These are phyloP conservation scores for Anoplophora glabripennis DNA, from an alignment of 1,140 invertebrate genomes.

Conservation along the genomic window DNA sequence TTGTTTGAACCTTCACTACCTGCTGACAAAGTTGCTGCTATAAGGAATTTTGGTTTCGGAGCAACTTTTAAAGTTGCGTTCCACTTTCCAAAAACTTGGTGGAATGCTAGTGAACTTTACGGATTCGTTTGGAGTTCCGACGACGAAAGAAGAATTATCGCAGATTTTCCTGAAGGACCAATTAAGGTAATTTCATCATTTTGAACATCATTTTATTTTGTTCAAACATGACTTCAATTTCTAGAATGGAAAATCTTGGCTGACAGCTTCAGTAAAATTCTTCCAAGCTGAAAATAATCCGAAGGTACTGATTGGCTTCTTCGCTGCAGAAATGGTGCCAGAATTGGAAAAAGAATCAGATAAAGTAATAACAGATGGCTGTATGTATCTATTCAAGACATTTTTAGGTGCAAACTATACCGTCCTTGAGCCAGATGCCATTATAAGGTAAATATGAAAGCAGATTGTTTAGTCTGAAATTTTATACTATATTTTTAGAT, in stretches of 20 bases:
- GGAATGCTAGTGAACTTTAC: conserved; percentile 51
- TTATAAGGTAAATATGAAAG: conserved; percentile 35
- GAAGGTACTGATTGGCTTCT: conserved; percentile 56
- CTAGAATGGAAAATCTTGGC: not conserved
- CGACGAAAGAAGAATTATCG: conserved; percentile 40
- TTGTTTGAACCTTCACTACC: conserved; percentile 64
- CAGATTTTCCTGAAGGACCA: not conserved
- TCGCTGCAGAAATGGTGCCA: conserved; percentile 53
- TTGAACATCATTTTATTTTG: too few species aligned
- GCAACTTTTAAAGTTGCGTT: conserved; percentile 75
- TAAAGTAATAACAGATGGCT: conserved; percentile 49
- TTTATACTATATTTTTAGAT: conserved; percentile 48
- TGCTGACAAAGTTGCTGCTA: conserved; percentile 56
- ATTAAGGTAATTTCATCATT: not conserved
- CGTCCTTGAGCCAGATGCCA: conserved; percentile 52
- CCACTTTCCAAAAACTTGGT: conserved; percentile 62
- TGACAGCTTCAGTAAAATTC: not conserved
- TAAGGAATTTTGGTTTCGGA: conserved; percentile 64
- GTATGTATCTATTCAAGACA: conserved; percentile 48
- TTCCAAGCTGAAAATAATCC: conserved; percentile 39
- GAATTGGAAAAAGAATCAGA: conserved; percentile 54
- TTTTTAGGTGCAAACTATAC: conserved; percentile 51
- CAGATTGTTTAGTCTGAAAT: conserved; percentile 2
- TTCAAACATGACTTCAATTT: too few species aligned
- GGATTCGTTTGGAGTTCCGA: conserved; percentile 54